phyloP scores from a whole-genome alignment of 2,113 vertebrate species.

The Lophius piscatorius region DNA sequence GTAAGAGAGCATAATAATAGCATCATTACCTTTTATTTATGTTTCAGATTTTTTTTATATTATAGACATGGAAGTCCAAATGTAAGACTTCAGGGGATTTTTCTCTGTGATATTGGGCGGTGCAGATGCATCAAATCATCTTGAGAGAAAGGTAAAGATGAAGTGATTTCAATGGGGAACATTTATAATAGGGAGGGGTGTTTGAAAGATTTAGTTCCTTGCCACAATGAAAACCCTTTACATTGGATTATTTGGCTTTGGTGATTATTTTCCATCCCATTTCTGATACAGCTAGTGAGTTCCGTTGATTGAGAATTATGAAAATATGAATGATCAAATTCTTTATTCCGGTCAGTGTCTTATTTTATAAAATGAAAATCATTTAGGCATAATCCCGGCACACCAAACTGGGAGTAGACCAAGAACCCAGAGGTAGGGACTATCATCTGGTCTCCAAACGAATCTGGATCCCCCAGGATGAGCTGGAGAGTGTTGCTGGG shows the following conservation, averaged over 20 bases:
- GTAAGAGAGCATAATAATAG: conserved; percentile 88
- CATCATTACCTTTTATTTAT: conserved; percentile 96
- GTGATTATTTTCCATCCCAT: not conserved
- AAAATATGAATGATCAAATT: too few relatives aligned
- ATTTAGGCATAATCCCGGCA: too few relatives aligned
- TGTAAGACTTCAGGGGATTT: conserved; percentile 78
- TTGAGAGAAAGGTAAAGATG: conserved; percentile 30
- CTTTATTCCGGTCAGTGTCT: too few relatives aligned
- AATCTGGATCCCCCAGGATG: too few relatives aligned
- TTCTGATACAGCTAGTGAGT: not conserved
- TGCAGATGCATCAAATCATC: conserved; percentile 38
- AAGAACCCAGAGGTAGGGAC: too few relatives aligned
- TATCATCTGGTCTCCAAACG: too few relatives aligned
- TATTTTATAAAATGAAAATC: too few relatives aligned
- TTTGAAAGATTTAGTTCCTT: conserved; percentile 16
- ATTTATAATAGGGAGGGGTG: conserved; percentile 5
- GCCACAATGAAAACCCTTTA: not conserved
- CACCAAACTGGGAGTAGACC: too few relatives aligned
- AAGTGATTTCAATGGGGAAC: conserved; percentile 31
- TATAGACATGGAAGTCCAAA: conserved; percentile 87
- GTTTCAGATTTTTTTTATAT: conserved; percentile 80
- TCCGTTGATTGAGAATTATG: too few relatives aligned
- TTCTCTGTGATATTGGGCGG: conserved; percentile 31
- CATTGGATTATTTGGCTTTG: not conserved
- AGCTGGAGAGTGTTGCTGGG: too few relatives aligned